Base-by-base conservation (phyloP, 2,113 vertebrate genomes). In the Grantiella picta region DNA sequence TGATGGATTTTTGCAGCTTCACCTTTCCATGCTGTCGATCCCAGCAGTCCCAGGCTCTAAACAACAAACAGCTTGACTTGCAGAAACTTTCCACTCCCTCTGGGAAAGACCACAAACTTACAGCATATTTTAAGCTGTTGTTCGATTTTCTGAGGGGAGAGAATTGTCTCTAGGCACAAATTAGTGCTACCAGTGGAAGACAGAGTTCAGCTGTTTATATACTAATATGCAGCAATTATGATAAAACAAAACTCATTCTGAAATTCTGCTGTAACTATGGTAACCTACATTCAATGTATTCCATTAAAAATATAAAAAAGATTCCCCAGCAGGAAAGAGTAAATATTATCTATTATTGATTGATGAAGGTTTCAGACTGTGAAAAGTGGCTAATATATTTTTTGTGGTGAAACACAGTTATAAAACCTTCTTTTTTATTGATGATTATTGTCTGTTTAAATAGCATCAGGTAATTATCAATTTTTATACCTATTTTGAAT, bases 291-390 rank as follows among this genome's bases (percentile, higher is more conserved):
- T 97, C 95, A 97, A 76, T 91, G 94, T 96, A 95, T 98, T 97
- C 94, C 97, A 96, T 97, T 97, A 97, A 94, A 97, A 98, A 95
- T 92, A 98, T 82, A 95, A 98, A 98, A 87, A 97, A 96, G 49
- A 5, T 35, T 96, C 60, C 85, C 72, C 76, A 93, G 91, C 56
- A 97, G 92, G 93, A 94, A 54, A 96, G 68, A 97, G 90, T 97
- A 98, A 98, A 98, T 98, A 98, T 97, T 98, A 97, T 97, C 97
- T 97, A 72, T 97, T 97, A 98, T 97, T 98, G 98, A 98, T 97
- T 98, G 97, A 97, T 97, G 94, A 97, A 97, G 68, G 92, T 96
- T 98, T 95, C 93, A 96, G 96, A 95, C 96, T 93, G 94, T 95
- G 92, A 96, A 97, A 97, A 97, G 80, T 96, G 95, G 91, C 97